Evolutionary conservation across 1,140 invertebrate genomes (phyloP).

Genomic region (Riptortus pedestris): DNA sequence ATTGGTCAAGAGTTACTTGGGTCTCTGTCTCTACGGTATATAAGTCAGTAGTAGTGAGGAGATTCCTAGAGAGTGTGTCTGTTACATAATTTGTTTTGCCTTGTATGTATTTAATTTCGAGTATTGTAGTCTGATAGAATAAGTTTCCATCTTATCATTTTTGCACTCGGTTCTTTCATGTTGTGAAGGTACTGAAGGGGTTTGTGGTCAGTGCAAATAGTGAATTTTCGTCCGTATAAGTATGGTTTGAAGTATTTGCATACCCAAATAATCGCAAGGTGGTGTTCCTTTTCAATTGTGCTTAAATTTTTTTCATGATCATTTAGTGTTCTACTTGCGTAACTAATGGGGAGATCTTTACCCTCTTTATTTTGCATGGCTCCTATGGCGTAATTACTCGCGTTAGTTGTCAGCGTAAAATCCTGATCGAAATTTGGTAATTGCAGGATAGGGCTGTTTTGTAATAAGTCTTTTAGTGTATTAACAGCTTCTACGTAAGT

Average conservation of each 20-base stretch:
- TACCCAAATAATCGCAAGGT: constrained; percentile 37
- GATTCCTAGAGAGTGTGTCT: too few relatives aligned
- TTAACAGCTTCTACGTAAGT: constrained; percentile 35
- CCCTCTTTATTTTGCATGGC: constrained; percentile 33
- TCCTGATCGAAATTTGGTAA: constrained; percentile 30
- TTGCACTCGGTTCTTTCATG: too few relatives aligned
- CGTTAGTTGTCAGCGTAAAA: constrained; percentile 33
- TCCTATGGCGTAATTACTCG: constrained; percentile 23
- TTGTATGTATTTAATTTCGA: too few relatives aligned
- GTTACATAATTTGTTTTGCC: too few relatives aligned
- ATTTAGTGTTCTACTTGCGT: constrained; percentile 32
- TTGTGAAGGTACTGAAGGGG: too few relatives aligned
- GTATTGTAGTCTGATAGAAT: too few relatives aligned
- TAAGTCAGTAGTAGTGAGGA: too few relatives aligned
- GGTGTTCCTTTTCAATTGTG: constrained; percentile 37
- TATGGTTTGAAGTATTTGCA: constrained; percentile 38
- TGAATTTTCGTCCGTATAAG: too few relatives aligned
- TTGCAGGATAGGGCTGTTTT: constrained; percentile 35
- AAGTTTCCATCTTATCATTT: too few relatives aligned
- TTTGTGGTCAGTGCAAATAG: too few relatives aligned
- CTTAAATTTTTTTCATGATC: constrained; percentile 32
- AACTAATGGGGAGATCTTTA: constrained; percentile 34
- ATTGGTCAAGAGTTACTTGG: too few relatives aligned
- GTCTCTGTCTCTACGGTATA: too few relatives aligned
- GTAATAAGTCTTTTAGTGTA: constrained; percentile 36